A percentile compares a stretch with the other conserved stretches of the same genome.
Evolutionary conservation across 1,140 invertebrate species (phyloP).

Genomic region (Samia ricini): DNA sequence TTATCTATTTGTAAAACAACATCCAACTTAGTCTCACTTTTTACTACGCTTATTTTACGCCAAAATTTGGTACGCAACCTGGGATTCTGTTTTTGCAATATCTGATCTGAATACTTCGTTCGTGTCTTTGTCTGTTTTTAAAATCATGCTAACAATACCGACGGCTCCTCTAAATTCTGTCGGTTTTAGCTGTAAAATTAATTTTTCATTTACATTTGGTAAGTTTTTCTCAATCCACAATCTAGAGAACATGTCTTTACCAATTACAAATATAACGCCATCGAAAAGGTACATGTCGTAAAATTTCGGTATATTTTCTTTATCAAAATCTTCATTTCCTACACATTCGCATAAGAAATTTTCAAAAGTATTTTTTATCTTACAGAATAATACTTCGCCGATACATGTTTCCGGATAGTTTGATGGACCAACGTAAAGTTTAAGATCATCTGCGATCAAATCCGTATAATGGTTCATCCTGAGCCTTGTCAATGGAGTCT

Average conservation of each 20-base stretch:
- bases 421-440: slow-evolving; percentile 56
- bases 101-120: slow-evolving; percentile 51
- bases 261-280: slow-evolving; percentile 67
- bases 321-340: slow-evolving; percentile 20
- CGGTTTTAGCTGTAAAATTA: slow-evolving; percentile 44
- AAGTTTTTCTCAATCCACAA: slow-evolving; percentile 49
- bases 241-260: slow-evolving; percentile 40
- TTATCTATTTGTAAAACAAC: slow-evolving; percentile 65
- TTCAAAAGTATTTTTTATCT: slow-evolving; percentile 50
- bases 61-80: slow-evolving; percentile 63
- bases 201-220: slow-evolving; percentile 29
- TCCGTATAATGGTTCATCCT: slow-evolving; percentile 58
- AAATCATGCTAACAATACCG: slow-evolving; percentile 57
- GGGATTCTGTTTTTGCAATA: slow-evolving; percentile 57
- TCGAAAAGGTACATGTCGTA: slow-evolving; percentile 65
- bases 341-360: slow-evolving; percentile 37
- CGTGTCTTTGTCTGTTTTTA: slow-evolving; percentile 39
- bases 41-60: slow-evolving; percentile 56
- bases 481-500: slow-evolving; percentile 42
- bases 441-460: slow-evolving; percentile 58
- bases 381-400: slow-evolving; percentile 46
- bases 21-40: slow-evolving; percentile 42
- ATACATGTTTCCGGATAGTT: slow-evolving; percentile 60
- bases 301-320: slow-evolving; percentile 42
- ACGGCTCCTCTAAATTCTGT: slow-evolving; percentile 64